Percentiles rank a stretch among this genome's conserved stretches.
These are phyloP conservation scores for Phanerotoma sp. DNA, from an alignment of 2,888 invertebrate genomes.

Conservation along the genomic window DNA sequence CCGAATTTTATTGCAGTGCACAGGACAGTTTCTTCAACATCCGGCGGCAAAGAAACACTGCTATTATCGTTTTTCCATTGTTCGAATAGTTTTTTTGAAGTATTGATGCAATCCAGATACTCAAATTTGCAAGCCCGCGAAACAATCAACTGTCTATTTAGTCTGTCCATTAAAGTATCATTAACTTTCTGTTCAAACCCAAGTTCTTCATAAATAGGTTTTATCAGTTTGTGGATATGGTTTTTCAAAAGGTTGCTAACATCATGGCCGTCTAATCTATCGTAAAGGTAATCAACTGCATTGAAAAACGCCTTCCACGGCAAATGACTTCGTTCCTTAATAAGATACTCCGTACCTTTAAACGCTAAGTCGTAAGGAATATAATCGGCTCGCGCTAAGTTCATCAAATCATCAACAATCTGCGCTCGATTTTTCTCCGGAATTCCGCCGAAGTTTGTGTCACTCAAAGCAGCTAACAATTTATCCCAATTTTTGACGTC, in stretches of 20 bases:
- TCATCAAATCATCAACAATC: slow-evolving; percentile 77
- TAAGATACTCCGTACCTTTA: slow-evolving; percentile 68
- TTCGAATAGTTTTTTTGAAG: too few relatives aligned
- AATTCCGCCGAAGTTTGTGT: slow-evolving; percentile 59
- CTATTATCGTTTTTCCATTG: too few relatives aligned
- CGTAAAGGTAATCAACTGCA: slow-evolving; percentile 53
- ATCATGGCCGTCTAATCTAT: slow-evolving; percentile 37
- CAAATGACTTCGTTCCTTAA: slow-evolving; percentile 69
- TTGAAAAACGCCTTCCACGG: slow-evolving; percentile 69
- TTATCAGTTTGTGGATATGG: slow-evolving; percentile 57
- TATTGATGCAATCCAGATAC: too few relatives aligned
- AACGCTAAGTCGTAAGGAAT: slow-evolving; percentile 67
- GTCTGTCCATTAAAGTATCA: slow-evolving; percentile 62
- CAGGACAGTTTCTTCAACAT: too few relatives aligned
- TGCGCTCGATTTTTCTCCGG: slow-evolving; percentile 73
- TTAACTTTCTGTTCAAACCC: slow-evolving; percentile 59
- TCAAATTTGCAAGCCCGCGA: slow-evolving; percentile 73
- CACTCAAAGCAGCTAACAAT: slow-evolving; percentile 58
- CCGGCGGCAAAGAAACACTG: too few relatives aligned
- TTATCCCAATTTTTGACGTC: slow-evolving; percentile 63
- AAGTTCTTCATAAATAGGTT: slow-evolving; percentile 58
- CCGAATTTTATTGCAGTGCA: too few relatives aligned
- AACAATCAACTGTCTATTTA: slow-evolving; percentile 65
- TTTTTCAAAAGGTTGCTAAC: slow-evolving; percentile 16
- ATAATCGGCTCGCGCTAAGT: slow-evolving; percentile 69